Percentiles rank a stretch among this genome's conserved stretches.
phyloP scores from a whole-genome alignment of 2,888 invertebrate species.

The Eristalis intricaria region DNA sequence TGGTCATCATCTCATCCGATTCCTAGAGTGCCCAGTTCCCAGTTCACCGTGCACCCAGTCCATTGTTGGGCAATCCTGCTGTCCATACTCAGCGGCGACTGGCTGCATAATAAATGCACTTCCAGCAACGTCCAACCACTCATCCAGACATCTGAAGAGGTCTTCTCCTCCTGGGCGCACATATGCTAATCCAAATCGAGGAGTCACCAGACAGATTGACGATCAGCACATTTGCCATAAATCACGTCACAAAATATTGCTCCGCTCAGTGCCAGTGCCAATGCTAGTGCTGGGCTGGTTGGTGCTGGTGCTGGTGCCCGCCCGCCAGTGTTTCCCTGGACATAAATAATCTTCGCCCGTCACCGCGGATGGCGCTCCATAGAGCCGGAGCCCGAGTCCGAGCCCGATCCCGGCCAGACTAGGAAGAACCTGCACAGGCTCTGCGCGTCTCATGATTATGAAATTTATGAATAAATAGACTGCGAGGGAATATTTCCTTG shows the following conservation, averaged over 20 bases:
- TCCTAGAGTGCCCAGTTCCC: background rate
- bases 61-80: too few relatives aligned
- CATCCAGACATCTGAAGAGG: background rate
- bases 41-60: too few relatives aligned
- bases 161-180: constrained; percentile 12
- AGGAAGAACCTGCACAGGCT: constrained; percentile 25
- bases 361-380: constrained; percentile 24
- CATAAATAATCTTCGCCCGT: constrained; percentile 56
- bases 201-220: constrained; percentile 60
- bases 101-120: background rate
- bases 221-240: constrained; percentile 46
- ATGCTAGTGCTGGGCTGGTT: background rate
- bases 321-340: constrained; percentile 8
- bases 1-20: background rate
- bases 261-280: background rate
- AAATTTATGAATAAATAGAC: constrained; percentile 62
- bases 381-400: background rate
- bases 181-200: constrained; percentile 62
- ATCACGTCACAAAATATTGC: constrained; percentile 39
- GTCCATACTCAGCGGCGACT: background rate
- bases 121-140: background rate
- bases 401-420: background rate
- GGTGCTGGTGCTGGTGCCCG: background rate
- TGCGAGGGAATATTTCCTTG: constrained; percentile 35
- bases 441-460: constrained; percentile 45